Conservation (phyloP, 1,140 invertebrate species). For the Trachymyrmex cornetzi region DNA sequence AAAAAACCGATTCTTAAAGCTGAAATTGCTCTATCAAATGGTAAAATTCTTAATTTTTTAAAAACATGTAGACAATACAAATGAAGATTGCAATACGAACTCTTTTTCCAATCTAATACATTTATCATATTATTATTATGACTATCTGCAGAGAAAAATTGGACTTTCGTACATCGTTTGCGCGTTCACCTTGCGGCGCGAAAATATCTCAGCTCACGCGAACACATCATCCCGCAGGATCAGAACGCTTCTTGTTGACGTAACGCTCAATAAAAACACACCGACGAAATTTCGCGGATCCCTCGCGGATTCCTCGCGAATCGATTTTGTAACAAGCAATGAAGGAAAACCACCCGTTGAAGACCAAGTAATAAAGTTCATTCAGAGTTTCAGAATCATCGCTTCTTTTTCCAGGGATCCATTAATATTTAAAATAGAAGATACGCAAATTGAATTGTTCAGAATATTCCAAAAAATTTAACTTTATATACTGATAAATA, state of each 20-base stretch:
- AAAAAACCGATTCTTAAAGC: too few species aligned
- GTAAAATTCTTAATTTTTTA: too few species aligned
- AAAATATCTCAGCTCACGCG: conserved; percentile 16
- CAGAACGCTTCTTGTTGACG: conserved; percentile 19
- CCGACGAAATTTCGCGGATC: conserved; percentile 13
- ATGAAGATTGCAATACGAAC: too few species aligned
- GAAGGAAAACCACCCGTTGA: not conserved
- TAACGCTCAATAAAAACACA: conserved; percentile 26
- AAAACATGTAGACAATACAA: too few species aligned
- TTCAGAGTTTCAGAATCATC: not conserved
- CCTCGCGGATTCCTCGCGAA: not conserved
- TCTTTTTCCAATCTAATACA: not conserved
- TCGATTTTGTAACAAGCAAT: conserved; percentile 5
- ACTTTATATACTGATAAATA: too few species aligned
- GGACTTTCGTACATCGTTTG: not conserved
- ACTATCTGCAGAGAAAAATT: not conserved
- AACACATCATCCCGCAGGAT: not conserved
- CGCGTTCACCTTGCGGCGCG: not conserved
- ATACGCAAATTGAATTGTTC: too few species aligned
- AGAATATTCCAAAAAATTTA: too few species aligned
- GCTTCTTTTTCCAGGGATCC: not conserved
- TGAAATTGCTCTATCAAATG: too few species aligned
- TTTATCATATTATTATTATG: conserved; percentile 29
- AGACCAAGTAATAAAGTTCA: not conserved
- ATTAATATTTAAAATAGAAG: not conserved